Conservation (phyloP, 2,888 invertebrate genomes). For the Herminia tarsipennalis region DNA sequence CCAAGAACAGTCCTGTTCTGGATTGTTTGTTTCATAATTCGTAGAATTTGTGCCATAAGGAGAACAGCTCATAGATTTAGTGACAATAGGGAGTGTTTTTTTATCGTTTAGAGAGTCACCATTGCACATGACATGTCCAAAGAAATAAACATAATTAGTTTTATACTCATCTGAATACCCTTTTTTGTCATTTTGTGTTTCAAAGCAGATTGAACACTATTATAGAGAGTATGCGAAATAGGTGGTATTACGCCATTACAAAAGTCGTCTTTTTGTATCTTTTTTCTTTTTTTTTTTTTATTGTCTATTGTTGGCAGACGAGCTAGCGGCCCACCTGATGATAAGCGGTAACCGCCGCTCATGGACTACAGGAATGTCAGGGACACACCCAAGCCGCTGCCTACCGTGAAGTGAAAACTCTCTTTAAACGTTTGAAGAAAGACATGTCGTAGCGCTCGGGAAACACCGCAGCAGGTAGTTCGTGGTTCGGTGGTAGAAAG, state of each 20-base stretch:
- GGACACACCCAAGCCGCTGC: too few relatives aligned
- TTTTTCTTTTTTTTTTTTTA: too few relatives aligned
- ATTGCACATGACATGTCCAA: slow-evolving; percentile 9
- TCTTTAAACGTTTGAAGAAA: too few relatives aligned
- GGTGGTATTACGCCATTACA: slow-evolving; percentile 7
- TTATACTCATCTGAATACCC: slow-evolving; percentile 7
- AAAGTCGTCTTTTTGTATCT: slow-evolving; percentile 12
- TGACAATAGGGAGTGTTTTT: slow-evolving; percentile 7
- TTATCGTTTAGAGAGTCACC: background rate
- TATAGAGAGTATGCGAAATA: slow-evolving; percentile 10
- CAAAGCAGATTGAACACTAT: slow-evolving; percentile 6
- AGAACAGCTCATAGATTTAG: slow-evolving; percentile 7
- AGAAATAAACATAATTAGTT: slow-evolving; percentile 7
- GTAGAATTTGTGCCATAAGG: slow-evolving; percentile 3
- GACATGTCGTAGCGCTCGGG: too few relatives aligned
- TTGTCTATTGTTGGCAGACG: too few relatives aligned
- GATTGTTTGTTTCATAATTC: slow-evolving; percentile 6
- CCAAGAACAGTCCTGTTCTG: slow-evolving; percentile 8
- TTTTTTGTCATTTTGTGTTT: slow-evolving; percentile 11
- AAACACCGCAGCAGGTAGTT: too few relatives aligned
- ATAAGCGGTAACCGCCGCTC: too few relatives aligned
- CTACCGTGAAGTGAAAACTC: too few relatives aligned
- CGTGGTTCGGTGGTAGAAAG: too few relatives aligned
- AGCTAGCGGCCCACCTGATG: too few relatives aligned
- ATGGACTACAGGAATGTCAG: too few relatives aligned